Conservation (phyloP, 2,888 invertebrate genomes). For the Lamellibrachia columna region DNA sequence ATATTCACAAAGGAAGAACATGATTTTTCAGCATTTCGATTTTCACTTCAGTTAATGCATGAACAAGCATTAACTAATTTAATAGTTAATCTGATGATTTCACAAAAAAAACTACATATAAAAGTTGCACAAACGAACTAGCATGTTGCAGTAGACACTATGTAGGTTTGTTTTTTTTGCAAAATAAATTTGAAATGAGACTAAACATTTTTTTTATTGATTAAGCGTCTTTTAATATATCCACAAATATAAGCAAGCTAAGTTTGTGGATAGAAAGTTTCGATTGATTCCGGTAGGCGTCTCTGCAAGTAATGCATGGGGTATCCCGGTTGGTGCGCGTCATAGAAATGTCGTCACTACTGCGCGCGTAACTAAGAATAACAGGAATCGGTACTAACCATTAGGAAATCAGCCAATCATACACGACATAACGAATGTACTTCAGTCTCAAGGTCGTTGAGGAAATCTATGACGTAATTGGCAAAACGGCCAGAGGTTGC, state of each 20-base stretch:
- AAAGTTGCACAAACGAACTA: too few species aligned
- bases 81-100: too few species aligned
- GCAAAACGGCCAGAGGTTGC: background rate
- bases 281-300: background rate
- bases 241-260: background rate
- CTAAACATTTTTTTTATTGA: too few species aligned
- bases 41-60: too few species aligned
- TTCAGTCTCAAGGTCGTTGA: background rate
- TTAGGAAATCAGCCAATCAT: background rate
- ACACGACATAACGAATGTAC: background rate
- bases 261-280: background rate
- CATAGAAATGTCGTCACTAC: background rate
- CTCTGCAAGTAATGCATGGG: background rate
- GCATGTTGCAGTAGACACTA: too few species aligned
- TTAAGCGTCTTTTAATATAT: background rate
- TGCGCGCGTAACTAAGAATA: conserved; percentile 11
- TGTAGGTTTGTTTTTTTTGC: too few species aligned
- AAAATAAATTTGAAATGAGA: too few species aligned
- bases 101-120: too few species aligned
- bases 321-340: background rate
- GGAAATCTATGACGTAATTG: conserved; percentile 3
- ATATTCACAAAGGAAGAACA: too few species aligned
- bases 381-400: background rate
- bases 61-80: too few species aligned
- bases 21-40: too few species aligned